phyloP scores from a whole-genome alignment of 2,113 vertebrate species.

The Petromus typicus region DNA sequence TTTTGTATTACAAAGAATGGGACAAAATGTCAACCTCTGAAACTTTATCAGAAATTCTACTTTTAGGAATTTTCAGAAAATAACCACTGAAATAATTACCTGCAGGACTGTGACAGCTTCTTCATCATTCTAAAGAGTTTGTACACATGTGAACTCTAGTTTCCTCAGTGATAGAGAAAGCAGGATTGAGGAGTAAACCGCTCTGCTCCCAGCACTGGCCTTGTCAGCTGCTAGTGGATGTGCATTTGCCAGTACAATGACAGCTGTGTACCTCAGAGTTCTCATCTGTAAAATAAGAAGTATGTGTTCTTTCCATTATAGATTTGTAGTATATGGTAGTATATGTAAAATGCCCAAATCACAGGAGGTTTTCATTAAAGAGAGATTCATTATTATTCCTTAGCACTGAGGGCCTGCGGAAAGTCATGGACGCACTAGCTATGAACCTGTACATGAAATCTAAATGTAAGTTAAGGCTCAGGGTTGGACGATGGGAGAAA shows the following conservation, averaged over 20 bases:
- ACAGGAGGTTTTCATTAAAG: neutral
- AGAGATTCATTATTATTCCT: neutral
- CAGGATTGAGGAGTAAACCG: neutral
- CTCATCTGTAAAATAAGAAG: neutral
- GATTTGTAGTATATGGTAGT: neutral
- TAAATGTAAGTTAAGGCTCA: neutral
- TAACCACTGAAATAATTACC: neutral
- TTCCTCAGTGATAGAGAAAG: neutral
- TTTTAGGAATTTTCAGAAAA: neutral
- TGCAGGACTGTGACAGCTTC: neutral
- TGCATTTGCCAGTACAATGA: neutral
- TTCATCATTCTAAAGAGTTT: neutral
- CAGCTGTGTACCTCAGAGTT: neutral
- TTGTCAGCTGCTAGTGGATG: neutral
- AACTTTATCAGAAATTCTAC: neutral
- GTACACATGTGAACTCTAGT: neutral
- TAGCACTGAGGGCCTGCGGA: too few species aligned
- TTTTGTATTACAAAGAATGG: neutral
- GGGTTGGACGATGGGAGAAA: neutral
- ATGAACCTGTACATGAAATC: neutral
- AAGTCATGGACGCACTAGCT: neutral
- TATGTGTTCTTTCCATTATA: neutral
- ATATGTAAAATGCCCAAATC: neutral
- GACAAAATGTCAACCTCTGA: neutral
- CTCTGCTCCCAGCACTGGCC: neutral